Conservation (phyloP, 2,888 invertebrate species). For the Platycheirus rosarum region DNA sequence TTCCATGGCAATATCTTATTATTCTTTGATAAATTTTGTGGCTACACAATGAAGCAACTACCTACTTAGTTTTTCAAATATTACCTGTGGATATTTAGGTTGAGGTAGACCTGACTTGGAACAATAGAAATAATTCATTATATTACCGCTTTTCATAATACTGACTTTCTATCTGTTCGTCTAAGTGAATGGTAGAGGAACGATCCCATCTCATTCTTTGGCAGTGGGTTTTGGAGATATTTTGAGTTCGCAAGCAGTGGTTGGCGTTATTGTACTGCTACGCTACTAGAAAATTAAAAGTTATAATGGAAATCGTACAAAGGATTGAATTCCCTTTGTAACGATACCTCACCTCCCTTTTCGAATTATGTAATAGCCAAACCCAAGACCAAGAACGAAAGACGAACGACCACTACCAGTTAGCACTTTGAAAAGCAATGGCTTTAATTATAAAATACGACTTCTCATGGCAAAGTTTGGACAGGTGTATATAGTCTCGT, state of each 20-base stretch:
- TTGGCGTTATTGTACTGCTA: slow-evolving; percentile 9
- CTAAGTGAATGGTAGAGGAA: slow-evolving; percentile 7
- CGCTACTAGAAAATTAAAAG: slow-evolving; percentile 71
- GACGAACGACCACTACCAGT: slow-evolving; percentile 39
- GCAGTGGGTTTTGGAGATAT: background rate
- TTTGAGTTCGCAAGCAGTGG: slow-evolving; percentile 1
- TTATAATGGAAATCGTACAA: slow-evolving; percentile 69
- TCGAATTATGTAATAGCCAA: background rate
- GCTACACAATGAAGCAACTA: too few species aligned
- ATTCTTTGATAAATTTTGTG: too few species aligned
- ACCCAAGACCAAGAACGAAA: slow-evolving; percentile 19
- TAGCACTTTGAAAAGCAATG: slow-evolving; percentile 4
- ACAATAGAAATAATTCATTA: slow-evolving; percentile 70
- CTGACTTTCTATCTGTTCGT: slow-evolving; percentile 27
- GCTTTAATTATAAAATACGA: slow-evolving; percentile 66
- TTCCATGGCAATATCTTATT: too few species aligned
- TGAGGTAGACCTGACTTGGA: background rate
- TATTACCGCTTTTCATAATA: slow-evolving; percentile 62
- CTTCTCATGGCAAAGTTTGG: slow-evolving; percentile 47
- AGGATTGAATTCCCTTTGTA: slow-evolving; percentile 68
- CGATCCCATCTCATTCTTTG: background rate
- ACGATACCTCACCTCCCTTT: slow-evolving; percentile 9
- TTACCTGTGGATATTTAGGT: too few species aligned
- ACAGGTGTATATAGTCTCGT: slow-evolving; percentile 52
- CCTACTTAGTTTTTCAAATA: too few species aligned